Evolutionary conservation across 2,888 invertebrate genomes (phyloP), one percentile per base, ranked within the genome.

Genomic region (Ferrisia virgata): DNA sequence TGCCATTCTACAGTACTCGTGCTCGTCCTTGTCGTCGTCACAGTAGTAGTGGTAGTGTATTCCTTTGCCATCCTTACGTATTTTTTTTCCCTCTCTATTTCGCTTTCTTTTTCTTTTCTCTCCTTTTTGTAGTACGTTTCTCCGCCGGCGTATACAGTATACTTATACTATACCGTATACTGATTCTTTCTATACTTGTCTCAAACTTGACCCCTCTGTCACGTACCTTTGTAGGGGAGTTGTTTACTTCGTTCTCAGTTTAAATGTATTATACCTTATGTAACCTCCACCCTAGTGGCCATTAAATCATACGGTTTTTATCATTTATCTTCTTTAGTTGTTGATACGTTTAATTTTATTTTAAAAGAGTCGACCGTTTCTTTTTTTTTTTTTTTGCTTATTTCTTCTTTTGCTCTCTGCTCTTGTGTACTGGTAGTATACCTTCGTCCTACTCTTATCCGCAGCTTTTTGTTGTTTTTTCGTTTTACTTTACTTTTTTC

Each of bases 291-390:
- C 84, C 84, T 64, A 80, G 64, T 80, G 84, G 79, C 84, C 84
- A 84, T 84, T 84, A 84, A 84, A 84, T 84, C 84, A 84, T 84
- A 84, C 84, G 84, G 84, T 84, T 84, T 84, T 84, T 84, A 84
- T 84, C 84, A 84, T 84, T 84, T 84, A 84, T 84, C 84, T 84
- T 84, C 79, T 84, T 84, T 84, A 84, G 79, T 78, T 84, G 78
- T 79, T 78, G 84, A 84, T 79, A 78, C 84, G 84, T 84, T 84
- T 84, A 84, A 84, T 84, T 84, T 84, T 84, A 84, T 84, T 84
- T 84, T 84, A 84, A 84, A 83, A 84, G 84, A 78, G 79, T 84
- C 79, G 84, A 78, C 53, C 83, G 72, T 83, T 83, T 80, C 31
- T 53, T 80, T 11, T 47, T 80, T 25, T n/a, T 80, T 18, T 69